Evolutionary conservation across 2,113 vertebrate genomes (phyloP).

Genomic region (Chelonoidis abingdonii): DNA sequence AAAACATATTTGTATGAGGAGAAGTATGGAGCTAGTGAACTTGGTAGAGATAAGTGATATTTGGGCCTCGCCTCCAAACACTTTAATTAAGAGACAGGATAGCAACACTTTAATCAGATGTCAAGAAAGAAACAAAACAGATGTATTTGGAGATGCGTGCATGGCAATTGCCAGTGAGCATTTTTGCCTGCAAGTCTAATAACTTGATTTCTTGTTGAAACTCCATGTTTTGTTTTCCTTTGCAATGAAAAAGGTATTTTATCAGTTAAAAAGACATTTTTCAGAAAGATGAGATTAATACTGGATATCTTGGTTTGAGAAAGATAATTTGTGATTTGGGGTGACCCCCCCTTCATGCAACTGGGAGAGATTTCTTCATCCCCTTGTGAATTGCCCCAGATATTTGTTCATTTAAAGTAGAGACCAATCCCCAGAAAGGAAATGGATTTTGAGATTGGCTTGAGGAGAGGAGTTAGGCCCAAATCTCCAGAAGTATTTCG

Average conservation of each 20-base stretch:
- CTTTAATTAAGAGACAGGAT: slow-evolving; percentile 64
- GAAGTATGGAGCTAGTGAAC: slow-evolving; percentile 65
- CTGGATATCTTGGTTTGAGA: neutral
- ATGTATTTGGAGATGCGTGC: slow-evolving; percentile 31
- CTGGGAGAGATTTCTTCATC: neutral
- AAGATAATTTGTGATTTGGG: neutral
- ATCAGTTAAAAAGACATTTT: slow-evolving; percentile 3
- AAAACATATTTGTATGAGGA: slow-evolving; percentile 79
- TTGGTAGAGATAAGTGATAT: slow-evolving; percentile 63
- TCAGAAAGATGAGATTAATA: neutral
- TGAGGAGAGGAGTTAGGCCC: neutral
- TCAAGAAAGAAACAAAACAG: slow-evolving; percentile 46
- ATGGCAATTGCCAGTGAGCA: neutral
- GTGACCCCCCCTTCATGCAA: neutral
- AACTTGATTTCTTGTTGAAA: slow-evolving; percentile 9
- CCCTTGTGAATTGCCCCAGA: neutral
- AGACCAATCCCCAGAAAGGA: neutral
- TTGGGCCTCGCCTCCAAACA: slow-evolving; percentile 50
- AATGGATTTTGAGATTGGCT: neutral
- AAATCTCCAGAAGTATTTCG: neutral
- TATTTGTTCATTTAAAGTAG: neutral
- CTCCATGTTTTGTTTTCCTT: slow-evolving; percentile 41
- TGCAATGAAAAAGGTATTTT: neutral
- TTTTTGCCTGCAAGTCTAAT: neutral
- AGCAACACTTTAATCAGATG: slow-evolving; percentile 58